A percentile compares a stretch with the other conserved stretches of the same genome.
Conservation (phyloP, 2,888 invertebrate genomes). For the Pachycephus smyrnensis region DNA sequence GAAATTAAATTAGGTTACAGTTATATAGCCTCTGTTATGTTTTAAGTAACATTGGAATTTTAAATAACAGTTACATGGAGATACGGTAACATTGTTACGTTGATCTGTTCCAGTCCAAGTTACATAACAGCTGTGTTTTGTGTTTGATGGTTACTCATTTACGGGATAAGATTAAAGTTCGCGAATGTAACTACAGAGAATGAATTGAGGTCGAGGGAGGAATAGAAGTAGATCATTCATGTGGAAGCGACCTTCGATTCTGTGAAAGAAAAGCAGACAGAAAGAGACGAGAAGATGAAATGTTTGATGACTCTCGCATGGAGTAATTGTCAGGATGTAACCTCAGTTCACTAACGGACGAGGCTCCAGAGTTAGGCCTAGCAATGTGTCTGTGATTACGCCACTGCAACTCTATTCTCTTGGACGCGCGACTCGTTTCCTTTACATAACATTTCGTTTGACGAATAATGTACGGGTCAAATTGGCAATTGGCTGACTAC, state of each 20-base stretch:
- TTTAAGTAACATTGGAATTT: too few relatives aligned
- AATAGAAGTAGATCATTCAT: not conserved
- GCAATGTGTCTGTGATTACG: not conserved
- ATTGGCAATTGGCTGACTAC: constrained; percentile 17
- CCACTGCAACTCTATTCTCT: not conserved
- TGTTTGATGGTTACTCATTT: not conserved
- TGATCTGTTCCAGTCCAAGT: too few relatives aligned
- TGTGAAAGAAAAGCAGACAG: not conserved
- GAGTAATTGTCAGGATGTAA: not conserved
- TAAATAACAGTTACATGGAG: too few relatives aligned
- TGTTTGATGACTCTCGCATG: too few relatives aligned
- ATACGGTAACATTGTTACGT: too few relatives aligned
- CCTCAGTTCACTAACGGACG: not conserved
- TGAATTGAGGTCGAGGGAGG: not conserved
- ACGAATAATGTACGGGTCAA: constrained; percentile 14
- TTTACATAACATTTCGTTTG: constrained; percentile 7
- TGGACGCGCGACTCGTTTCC: not conserved
- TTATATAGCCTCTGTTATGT: too few relatives aligned
- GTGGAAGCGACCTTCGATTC: not conserved
- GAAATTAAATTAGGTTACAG: too few relatives aligned
- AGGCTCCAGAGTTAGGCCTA: not conserved
- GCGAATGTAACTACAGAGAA: not conserved
- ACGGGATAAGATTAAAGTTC: not conserved
- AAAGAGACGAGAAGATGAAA: not conserved
- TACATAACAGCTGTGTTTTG: too few relatives aligned